These are phyloP conservation scores for Trichogramma evanescens DNA, from an alignment of 2,888 invertebrate species.

Conservation along the genomic window DNA sequence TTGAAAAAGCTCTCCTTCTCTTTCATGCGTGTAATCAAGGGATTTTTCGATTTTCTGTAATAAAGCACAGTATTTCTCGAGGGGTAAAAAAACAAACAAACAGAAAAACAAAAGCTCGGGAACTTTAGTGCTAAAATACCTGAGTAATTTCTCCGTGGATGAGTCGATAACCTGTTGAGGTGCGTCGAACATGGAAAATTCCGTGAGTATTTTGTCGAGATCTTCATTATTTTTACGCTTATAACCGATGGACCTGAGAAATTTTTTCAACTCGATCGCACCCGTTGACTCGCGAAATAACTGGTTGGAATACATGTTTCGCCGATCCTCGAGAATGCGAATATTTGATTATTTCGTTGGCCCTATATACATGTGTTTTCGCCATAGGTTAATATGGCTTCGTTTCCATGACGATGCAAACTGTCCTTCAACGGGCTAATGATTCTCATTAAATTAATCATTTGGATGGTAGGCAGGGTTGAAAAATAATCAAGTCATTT, in stretches of 20 bases:
- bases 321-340: too few species aligned
- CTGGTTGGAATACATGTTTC: too few species aligned
- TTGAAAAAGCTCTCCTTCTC: constrained; percentile 25
- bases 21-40: constrained; percentile 1
- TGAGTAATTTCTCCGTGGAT: constrained; percentile 2
- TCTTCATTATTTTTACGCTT: constrained; percentile 14
- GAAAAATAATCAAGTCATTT: neutral
- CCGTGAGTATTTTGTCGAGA: constrained; percentile 3
- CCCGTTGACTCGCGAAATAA: too few species aligned
- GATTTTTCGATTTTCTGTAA: neutral
- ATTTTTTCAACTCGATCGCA: constrained; percentile 1
- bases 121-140: constrained; percentile 1
- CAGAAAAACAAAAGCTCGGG: too few species aligned
- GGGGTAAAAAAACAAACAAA: too few species aligned
- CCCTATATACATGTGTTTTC: too few species aligned
- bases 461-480: too few species aligned
- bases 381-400: too few species aligned
- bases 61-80: neutral
- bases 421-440: too few species aligned
- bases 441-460: too few species aligned
- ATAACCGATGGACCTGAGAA: neutral
- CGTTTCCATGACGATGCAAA: too few species aligned
- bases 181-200: constrained; percentile 8
- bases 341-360: too few species aligned
- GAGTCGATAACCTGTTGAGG: constrained; percentile 4